A percentile compares a stretch with the other conserved stretches of the same genome.
These are phyloP conservation scores for Yoshiicerus persimilis DNA, from an alignment of 1,140 invertebrate genomes.

Conservation along the genomic window DNA sequence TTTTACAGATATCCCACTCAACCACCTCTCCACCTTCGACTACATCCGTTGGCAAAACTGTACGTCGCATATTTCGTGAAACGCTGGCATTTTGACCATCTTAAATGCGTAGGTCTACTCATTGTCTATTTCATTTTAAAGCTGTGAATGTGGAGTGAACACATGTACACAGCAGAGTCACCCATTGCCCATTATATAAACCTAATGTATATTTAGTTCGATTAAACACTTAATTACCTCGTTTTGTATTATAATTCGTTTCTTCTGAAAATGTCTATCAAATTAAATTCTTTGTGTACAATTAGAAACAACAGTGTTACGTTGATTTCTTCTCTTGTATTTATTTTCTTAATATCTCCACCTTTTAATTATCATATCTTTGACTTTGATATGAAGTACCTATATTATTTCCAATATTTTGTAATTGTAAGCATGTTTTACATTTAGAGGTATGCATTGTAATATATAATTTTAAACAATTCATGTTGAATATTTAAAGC, in stretches of 20 bases:
- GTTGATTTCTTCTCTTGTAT: too few species aligned
- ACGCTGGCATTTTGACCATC: conserved; percentile 44
- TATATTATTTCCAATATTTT: too few species aligned
- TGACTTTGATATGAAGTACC: too few species aligned
- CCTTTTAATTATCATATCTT: too few species aligned
- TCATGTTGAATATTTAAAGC: too few species aligned
- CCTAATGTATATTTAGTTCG: neutral
- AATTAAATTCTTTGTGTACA: neutral
- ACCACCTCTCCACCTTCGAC: conserved; percentile 45
- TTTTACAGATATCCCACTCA: conserved; percentile 42
- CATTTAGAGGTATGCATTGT: too few species aligned
- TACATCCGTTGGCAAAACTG: conserved; percentile 44
- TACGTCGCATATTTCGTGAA: conserved; percentile 45
- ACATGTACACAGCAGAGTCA: neutral
- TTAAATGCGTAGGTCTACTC: neutral
- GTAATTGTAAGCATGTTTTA: too few species aligned
- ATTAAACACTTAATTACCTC: neutral
- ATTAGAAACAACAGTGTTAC: too few species aligned
- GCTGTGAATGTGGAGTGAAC: neutral
- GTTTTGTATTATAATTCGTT: neutral
- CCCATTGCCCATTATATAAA: neutral
- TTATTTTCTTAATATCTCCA: too few species aligned
- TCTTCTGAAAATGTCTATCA: neutral
- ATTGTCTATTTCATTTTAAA: neutral
- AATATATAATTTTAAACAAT: too few species aligned